A percentile compares a stretch with the other conserved stretches of the same genome.
Evolutionary conservation across 2,113 vertebrate species (phyloP).

Genomic region (Heterotilapia buettikoferi): DNA sequence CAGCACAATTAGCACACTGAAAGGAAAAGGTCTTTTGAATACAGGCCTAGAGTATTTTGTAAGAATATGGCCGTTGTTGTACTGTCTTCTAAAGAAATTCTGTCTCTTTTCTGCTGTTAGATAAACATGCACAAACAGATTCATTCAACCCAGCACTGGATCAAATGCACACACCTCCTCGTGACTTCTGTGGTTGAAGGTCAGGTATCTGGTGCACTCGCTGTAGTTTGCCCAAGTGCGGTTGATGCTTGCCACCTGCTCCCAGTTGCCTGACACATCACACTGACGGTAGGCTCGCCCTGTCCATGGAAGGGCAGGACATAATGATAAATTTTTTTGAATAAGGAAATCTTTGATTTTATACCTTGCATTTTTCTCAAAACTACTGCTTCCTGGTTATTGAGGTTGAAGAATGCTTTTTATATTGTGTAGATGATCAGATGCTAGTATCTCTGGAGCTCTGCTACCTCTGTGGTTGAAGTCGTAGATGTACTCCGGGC

Average conservation of each 20-base stretch:
- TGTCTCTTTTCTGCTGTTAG: neutral
- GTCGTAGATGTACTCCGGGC: constrained; percentile 87
- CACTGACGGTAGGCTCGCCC: constrained; percentile 83
- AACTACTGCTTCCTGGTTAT: neutral
- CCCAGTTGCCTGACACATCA: constrained; percentile 76
- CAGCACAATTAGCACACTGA: neutral
- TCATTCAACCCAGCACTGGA: neutral
- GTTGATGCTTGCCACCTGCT: constrained; percentile 77
- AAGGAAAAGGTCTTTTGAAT: neutral
- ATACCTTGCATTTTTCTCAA: neutral
- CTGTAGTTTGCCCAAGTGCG: constrained; percentile 93
- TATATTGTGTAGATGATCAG: neutral
- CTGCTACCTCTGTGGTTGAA: constrained; percentile 84
- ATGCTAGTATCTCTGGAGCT: neutral
- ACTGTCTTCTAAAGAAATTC: neutral
- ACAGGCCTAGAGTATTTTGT: neutral
- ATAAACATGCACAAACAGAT: neutral
- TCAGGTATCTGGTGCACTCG: constrained; percentile 80
- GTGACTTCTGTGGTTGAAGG: constrained; percentile 64
- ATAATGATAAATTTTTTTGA: neutral
- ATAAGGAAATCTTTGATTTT: neutral
- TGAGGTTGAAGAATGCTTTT: neutral
- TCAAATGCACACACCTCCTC: constrained; percentile 71
- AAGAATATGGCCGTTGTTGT: neutral
- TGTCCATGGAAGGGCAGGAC: constrained; percentile 3